Percentiles rank a stretch among this genome's conserved stretches.
phyloP scores from a whole-genome alignment of 1,140 invertebrate genomes.

The Rhagoletis zephyria region DNA sequence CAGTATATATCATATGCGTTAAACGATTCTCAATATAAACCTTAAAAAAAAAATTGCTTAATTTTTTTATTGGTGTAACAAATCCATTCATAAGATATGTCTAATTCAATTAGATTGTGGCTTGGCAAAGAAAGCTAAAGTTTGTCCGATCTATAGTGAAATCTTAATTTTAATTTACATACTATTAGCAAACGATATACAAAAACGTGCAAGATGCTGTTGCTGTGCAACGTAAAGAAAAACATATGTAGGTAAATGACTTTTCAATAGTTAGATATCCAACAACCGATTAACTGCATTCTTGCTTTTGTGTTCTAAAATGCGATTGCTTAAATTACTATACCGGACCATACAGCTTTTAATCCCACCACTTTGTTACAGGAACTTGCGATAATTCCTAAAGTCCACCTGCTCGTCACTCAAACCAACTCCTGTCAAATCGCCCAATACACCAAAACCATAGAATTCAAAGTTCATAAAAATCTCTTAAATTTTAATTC shows the following conservation, averaged over 20 bases:
- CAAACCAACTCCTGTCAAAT: constrained; percentile 41
- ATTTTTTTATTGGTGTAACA: no score
- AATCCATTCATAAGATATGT: no score
- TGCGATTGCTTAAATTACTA: background rate
- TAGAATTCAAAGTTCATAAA: no score
- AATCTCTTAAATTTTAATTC: no score
- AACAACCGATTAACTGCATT: constrained; percentile 11
- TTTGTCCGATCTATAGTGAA: background rate
- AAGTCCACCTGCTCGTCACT: constrained; percentile 66
- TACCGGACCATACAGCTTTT: background rate
- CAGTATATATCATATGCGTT: no score
- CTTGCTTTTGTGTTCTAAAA: background rate
- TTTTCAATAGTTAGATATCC: constrained; percentile 33
- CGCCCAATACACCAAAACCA: constrained; percentile 61
- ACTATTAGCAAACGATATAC: background rate
- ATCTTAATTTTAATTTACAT: background rate
- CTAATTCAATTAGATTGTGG: no score
- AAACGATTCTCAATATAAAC: no score
- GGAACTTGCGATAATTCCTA: constrained; percentile 72
- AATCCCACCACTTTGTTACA: constrained; percentile 62
- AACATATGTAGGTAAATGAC: background rate
- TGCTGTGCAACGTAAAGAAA: background rate
- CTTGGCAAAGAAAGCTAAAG: no score
- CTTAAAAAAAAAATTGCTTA: no score
- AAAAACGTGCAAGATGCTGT: background rate